Conservation (phyloP, 2,113 vertebrate species). For the Pedetes capensis region DNA sequence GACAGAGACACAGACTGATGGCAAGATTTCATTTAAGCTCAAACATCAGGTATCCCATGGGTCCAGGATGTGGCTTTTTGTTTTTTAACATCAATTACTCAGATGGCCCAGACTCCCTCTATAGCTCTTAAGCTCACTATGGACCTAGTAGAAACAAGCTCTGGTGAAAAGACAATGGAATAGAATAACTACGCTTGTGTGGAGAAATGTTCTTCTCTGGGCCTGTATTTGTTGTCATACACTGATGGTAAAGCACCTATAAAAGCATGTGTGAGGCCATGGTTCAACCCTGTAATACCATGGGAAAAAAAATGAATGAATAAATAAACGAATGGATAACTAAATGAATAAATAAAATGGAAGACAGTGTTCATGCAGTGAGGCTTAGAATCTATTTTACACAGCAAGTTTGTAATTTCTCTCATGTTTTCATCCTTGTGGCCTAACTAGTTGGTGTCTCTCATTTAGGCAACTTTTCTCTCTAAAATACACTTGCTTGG, state of each 20-base stretch:
- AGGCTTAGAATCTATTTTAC: neutral
- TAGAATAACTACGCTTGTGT: neutral
- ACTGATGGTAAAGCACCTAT: neutral
- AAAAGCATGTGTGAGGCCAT: neutral
- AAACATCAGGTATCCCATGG: neutral
- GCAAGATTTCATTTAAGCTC: neutral
- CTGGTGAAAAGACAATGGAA: neutral
- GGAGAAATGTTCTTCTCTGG: neutral
- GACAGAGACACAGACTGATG: neutral
- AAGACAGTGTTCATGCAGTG: neutral
- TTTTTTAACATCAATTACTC: neutral
- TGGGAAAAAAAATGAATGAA: too few relatives aligned
- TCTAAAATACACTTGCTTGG: neutral
- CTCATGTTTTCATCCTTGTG: neutral
- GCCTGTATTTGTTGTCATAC: neutral
- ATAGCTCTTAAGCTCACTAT: neutral
- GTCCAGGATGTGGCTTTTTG: neutral
- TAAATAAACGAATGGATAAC: too few relatives aligned
- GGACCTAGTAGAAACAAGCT: neutral
- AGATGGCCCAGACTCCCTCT: neutral
- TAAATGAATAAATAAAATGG: too few relatives aligned
- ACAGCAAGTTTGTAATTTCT: neutral
- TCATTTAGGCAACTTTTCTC: constrained; percentile 37
- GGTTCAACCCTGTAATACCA: neutral
- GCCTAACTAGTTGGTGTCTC: neutral